These are phyloP conservation scores for Ceratina australensis DNA, from an alignment of 1,140 invertebrate species.

Conservation along the genomic window DNA sequence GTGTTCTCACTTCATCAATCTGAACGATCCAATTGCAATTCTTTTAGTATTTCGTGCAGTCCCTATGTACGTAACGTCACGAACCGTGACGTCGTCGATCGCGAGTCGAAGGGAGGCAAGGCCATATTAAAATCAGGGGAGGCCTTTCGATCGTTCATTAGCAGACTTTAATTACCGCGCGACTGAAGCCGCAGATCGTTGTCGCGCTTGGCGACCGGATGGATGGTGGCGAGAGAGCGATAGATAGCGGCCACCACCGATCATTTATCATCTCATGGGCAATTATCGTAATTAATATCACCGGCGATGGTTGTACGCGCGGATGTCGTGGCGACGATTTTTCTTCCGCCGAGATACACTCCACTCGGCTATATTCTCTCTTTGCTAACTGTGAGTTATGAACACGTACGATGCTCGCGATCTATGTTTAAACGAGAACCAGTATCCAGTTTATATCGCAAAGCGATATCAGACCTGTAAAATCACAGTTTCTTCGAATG, in stretches of 20 bases:
- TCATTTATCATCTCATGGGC: conserved; percentile 70
- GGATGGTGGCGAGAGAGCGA: conserved; percentile 48
- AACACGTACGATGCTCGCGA: too few species aligned
- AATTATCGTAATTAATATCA: conserved; percentile 78
- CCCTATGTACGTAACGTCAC: neutral
- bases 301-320: conserved; percentile 7
- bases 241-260: conserved; percentile 63
- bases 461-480: too few species aligned
- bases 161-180: conserved; percentile 72
- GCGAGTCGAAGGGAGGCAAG: neutral
- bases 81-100: too few species aligned
- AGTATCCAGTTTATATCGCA: too few species aligned
- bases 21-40: too few species aligned
- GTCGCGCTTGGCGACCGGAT: conserved; percentile 57
- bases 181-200: conserved; percentile 67
- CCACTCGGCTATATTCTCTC: too few species aligned
- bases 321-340: conserved; percentile 45
- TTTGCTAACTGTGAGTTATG: too few species aligned
- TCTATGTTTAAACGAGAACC: too few species aligned
- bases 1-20: too few species aligned
- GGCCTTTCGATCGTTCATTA: conserved; percentile 68
- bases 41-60: too few species aligned
- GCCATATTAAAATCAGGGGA: conserved; percentile 21
- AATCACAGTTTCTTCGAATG: too few species aligned
- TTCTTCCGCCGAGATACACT: conserved; percentile 17